Conservation (phyloP, 2,888 invertebrate species). For the Tetranychus piercei region DNA sequence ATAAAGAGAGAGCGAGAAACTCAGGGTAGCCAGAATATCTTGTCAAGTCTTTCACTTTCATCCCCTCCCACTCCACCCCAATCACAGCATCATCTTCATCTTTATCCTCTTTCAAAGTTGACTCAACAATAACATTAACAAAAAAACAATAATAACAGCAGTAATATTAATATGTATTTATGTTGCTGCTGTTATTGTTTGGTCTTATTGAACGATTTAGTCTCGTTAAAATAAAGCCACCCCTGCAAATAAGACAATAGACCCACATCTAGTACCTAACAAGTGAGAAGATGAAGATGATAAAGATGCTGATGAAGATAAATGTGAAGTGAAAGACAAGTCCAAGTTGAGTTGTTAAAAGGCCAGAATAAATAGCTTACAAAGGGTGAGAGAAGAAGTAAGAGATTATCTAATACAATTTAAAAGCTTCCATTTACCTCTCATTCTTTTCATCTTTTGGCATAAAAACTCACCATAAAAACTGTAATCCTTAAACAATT, state of each 20-base stretch:
- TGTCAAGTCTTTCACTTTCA: not conserved
- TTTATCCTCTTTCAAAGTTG: not conserved
- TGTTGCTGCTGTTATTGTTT: not conserved
- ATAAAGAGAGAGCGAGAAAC: not conserved
- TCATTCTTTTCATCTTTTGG: not conserved
- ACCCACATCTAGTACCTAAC: not conserved
- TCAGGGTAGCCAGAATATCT: not conserved
- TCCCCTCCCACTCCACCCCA: not conserved
- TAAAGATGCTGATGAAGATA: not conserved
- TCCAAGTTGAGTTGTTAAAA: not conserved
- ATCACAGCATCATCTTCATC: not conserved
- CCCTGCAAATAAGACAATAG: not conserved
- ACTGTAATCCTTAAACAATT: not conserved
- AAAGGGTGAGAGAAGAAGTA: not conserved
- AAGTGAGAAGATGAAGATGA: not conserved
- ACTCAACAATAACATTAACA: not conserved
- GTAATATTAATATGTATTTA: not conserved
- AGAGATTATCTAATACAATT: not conserved
- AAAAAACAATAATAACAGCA: not conserved
- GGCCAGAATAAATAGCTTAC: not conserved
- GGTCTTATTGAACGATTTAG: not conserved
- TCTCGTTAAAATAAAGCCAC: not conserved
- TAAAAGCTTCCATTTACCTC: not conserved
- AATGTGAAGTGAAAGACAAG: not conserved
- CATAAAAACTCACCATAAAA: not conserved